phyloP scores from a whole-genome alignment of 2,113 vertebrate genomes.

The Tyrannus savana region DNA sequence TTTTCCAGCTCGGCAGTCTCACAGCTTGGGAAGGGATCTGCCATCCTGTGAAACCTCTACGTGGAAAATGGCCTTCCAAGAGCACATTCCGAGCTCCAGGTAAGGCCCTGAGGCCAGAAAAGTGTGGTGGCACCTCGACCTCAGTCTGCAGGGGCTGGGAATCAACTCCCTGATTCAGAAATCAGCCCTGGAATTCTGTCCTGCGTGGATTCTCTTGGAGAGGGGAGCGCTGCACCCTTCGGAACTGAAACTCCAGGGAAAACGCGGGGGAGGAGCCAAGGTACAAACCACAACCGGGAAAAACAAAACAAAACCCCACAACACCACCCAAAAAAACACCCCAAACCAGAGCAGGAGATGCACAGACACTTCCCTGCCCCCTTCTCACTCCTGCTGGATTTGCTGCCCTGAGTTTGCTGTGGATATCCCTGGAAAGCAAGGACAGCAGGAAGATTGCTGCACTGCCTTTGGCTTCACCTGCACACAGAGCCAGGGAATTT shows the following conservation, averaged over 20 bases:
- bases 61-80: not conserved
- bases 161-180: not conserved
- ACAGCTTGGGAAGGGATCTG: not conserved
- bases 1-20: not conserved
- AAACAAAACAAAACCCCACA: not conserved
- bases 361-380: not conserved
- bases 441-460: not conserved
- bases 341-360: not conserved
- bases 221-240: not conserved
- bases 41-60: not conserved
- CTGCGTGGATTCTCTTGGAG: not conserved
- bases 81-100: not conserved
- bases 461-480: not conserved
- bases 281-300: accelerated
- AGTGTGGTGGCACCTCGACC: not conserved
- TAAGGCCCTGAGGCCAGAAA: not conserved
- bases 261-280: not conserved
- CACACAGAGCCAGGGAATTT: not conserved
- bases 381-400: not conserved
- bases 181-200: not conserved
- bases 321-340: not conserved
- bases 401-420: not conserved
- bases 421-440: accelerated
- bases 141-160: not conserved
- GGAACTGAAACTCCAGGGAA: not conserved